Conservation (phyloP, 2,888 invertebrate genomes). For the Clitarchus hookeri region DNA sequence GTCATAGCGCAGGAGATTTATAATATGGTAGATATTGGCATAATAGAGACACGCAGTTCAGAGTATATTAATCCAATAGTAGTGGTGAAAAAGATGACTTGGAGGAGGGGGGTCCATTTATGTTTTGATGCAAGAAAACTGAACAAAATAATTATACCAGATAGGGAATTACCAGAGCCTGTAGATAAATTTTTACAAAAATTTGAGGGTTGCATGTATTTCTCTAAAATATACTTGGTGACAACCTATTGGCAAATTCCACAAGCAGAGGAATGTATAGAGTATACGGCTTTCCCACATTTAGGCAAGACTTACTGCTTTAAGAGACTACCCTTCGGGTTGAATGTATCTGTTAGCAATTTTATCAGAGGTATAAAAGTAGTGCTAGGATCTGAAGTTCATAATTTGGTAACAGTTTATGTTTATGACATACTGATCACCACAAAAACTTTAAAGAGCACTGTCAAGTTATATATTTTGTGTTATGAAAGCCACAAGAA, state of each 20-base stretch:
- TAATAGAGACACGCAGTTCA: conserved; percentile 47
- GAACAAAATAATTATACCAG: conserved; percentile 47
- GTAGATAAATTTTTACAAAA: conserved; percentile 44
- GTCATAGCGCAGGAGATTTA: conserved; percentile 46
- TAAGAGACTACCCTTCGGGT: conserved; percentile 47
- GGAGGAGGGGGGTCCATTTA: conserved; percentile 47
- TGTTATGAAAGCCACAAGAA: conserved; percentile 42
- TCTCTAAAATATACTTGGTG: conserved; percentile 44
- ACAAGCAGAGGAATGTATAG: conserved; percentile 39
- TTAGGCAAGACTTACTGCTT: conserved; percentile 46
- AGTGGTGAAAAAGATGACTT: conserved; percentile 48
- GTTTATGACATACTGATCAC: conserved; percentile 49
- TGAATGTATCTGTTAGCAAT: conserved; percentile 46
- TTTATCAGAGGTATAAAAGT: background rate
- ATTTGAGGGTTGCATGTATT: conserved; percentile 36
- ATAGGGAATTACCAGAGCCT: conserved; percentile 45
- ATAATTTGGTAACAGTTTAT: conserved; percentile 38
- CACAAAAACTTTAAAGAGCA: conserved; percentile 43
- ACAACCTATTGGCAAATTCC: conserved; percentile 47
- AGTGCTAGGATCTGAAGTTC: background rate
- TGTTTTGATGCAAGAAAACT: conserved; percentile 49
- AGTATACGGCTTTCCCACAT: conserved; percentile 45
- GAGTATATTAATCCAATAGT: conserved; percentile 49
- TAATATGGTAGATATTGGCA: conserved; percentile 46
- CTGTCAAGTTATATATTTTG: conserved; percentile 40